These are phyloP conservation scores for Triops longicaudatus DNA, from an alignment of 1,140 invertebrate species.

Conservation along the genomic window DNA sequence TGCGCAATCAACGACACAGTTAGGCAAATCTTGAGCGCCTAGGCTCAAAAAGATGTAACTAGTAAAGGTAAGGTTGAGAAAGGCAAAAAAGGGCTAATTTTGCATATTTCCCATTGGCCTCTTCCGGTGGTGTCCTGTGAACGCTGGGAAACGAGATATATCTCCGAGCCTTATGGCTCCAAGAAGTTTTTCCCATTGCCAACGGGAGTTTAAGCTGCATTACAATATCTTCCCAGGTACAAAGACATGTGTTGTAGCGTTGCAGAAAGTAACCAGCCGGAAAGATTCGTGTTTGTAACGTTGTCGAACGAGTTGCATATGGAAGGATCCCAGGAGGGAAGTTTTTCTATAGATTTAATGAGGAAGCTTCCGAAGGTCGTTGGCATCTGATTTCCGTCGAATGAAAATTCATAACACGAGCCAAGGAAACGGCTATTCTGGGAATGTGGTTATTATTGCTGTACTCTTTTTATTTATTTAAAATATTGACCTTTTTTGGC, in stretches of 20 bases:
- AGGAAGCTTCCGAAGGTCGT: neutral
- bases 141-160: neutral
- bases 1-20: neutral
- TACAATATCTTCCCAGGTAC: neutral
- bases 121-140: neutral
- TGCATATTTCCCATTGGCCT: slow-evolving; percentile 11
- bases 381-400: neutral
- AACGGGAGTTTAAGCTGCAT: neutral
- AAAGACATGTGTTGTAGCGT: neutral
- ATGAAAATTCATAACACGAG: neutral
- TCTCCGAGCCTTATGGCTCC: neutral
- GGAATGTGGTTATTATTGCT: neutral
- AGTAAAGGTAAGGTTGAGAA: neutral
- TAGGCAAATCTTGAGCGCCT: neutral
- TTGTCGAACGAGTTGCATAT: neutral
- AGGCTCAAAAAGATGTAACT: neutral
- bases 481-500: neutral
- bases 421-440: neutral
- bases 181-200: neutral
- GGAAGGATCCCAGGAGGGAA: neutral
- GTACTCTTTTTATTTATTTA: neutral
- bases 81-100: neutral
- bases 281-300: neutral
- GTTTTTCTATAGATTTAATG: neutral
- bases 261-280: neutral